Conservation (phyloP, 2,797 vertebrate species). For the Aphelocoma californica region DNA sequence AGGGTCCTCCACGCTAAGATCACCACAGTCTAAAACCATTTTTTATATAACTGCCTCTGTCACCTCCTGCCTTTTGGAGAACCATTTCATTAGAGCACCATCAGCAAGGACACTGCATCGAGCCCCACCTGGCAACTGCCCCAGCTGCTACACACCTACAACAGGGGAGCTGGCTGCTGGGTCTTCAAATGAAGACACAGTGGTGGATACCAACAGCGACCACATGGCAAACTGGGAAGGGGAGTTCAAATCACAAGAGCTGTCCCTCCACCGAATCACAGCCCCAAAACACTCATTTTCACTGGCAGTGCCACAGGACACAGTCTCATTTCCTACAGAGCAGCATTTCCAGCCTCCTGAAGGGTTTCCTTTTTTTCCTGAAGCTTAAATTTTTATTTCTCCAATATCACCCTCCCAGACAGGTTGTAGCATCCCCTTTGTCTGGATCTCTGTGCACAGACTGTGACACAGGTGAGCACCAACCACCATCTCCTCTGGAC, state of each 20-base stretch:
- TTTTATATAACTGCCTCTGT: background rate
- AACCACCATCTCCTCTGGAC: background rate
- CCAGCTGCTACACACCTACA: accelerated
- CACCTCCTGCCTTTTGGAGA: background rate
- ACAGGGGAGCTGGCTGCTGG: background rate
- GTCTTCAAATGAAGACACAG: background rate
- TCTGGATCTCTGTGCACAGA: background rate
- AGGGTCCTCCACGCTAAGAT: background rate
- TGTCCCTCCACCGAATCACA: accelerated
- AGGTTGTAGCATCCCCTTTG: background rate
- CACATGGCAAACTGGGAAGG: background rate
- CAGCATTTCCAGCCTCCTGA: background rate
- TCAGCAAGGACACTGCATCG: background rate
- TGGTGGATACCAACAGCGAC: background rate
- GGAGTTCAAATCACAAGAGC: background rate
- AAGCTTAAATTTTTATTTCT: background rate
- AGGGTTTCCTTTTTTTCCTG: background rate
- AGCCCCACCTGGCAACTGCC: background rate
- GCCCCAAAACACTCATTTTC: background rate
- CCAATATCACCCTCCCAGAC: background rate
- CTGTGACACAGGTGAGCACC: background rate
- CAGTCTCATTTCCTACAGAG: background rate
- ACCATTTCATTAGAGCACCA: background rate
- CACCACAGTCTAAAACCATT: background rate
- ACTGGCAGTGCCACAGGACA: background rate